These are phyloP conservation scores for Genyomyrus donnyi DNA, from an alignment of 2,113 vertebrate genomes.

Conservation along the genomic window DNA sequence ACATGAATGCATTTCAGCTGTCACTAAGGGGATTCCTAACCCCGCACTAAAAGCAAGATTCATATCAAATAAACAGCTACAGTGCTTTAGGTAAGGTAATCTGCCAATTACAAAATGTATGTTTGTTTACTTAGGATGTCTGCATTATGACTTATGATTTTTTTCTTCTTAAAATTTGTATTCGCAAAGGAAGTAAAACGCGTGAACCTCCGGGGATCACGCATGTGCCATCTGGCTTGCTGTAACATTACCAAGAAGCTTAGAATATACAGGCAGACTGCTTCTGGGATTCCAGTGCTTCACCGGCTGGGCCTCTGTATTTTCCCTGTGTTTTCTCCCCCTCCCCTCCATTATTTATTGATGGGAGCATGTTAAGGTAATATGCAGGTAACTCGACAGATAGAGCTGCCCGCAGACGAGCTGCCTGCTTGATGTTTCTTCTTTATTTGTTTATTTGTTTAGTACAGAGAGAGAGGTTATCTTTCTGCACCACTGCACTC, in stretches of 20 bases:
- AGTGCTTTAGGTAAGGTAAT: background rate
- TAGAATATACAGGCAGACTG: background rate
- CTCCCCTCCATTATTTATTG: constrained; percentile 4
- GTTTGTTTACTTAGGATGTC: background rate
- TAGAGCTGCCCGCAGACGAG: background rate
- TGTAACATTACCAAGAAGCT: background rate
- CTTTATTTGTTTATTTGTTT: constrained; percentile 9
- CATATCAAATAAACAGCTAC: background rate
- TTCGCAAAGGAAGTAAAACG: background rate
- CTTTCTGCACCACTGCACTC: background rate
- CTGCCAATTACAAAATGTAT: background rate
- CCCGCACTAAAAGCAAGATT: background rate
- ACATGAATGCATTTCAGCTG: background rate
- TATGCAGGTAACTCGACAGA: constrained; percentile 10
- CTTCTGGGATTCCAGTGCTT: background rate
- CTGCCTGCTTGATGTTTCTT: background rate
- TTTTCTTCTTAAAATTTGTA: background rate
- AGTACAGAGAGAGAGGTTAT: constrained; percentile 2
- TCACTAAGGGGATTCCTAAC: background rate
- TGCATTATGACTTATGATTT: background rate
- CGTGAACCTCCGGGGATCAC: background rate
- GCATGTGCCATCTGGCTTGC: background rate
- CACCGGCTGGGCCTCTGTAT: background rate
- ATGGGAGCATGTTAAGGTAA: constrained; percentile 6
- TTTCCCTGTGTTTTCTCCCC: background rate